Evolutionary conservation across 2,797 vertebrate genomes (phyloP), one percentile per base, ranked within the genome.

Genomic region (Margarornis squamiger): DNA sequence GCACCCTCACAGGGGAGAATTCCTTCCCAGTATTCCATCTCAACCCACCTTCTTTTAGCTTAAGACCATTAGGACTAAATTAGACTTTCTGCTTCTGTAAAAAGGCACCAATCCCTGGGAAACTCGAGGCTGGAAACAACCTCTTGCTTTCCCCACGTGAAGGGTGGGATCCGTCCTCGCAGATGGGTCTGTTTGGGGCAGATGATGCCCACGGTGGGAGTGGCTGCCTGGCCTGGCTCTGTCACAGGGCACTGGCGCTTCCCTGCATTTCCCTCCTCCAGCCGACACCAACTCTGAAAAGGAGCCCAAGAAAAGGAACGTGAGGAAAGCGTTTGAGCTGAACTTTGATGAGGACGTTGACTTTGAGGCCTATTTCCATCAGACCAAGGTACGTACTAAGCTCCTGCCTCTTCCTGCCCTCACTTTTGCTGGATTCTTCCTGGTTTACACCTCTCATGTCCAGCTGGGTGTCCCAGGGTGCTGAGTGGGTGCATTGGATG

Each of bases 321-420:
- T 97, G 17, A 99, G 98, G 97, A 99, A 98, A 91, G 93, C 77
- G 0, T 98, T 99, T 83, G 97, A 99, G 96, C 97, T 99, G 6
- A 96, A 99, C 96, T 99, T 99, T 95, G 98, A 97, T 4, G 98
- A 98, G 7, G 98, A 99, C 9, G 78, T 99, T 59, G 97, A 99
- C 94, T 99, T 99, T 72, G 96, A 98, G 58, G 86, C 75, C 4
- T 96, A 98, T 95, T 99, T 99, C 97, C 95, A 92, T 75, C 98
- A 98, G 92, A 98, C 98, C 49, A 98, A 98, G 98, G 99, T 99
- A 97, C 81, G 97, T 95, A 34, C 43, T 17, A 16, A n/a, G 66
- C 62, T 84, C 62, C 39, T 32, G 8, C 68, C 67, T 22, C 88
- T 41, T 59, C 34, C 43, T 57, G 22, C 38, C 67, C 22, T 32